These are phyloP conservation scores for Nothoprocta pentlandii DNA, from an alignment of 2,113 vertebrate genomes.

Conservation along the genomic window DNA sequence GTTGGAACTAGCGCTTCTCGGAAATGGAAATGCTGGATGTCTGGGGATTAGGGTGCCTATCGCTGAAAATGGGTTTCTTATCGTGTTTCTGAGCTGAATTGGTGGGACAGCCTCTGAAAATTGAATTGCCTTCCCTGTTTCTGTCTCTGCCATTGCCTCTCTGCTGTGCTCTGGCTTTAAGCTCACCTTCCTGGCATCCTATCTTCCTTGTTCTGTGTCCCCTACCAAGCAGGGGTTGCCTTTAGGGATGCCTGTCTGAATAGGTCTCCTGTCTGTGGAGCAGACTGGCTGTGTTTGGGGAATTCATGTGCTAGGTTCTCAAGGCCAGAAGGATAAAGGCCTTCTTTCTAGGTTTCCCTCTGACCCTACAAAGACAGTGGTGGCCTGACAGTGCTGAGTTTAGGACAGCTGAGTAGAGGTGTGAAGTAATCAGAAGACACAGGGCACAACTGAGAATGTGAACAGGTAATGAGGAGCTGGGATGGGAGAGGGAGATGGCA, in stretches of 20 bases:
- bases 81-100: slow-evolving; percentile 60
- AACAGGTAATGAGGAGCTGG: neutral
- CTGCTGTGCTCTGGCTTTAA: neutral
- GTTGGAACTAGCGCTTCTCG: slow-evolving; percentile 19
- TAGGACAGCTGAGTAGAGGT: neutral
- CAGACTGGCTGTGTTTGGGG: neutral
- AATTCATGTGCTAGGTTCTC: neutral
- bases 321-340: neutral
- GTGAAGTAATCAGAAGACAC: neutral
- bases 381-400: neutral
- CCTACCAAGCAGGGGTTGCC: neutral
- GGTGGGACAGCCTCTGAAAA: slow-evolving; percentile 71
- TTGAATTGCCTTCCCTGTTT: slow-evolving; percentile 59
- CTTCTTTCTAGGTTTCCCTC: neutral
- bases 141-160: slow-evolving; percentile 8
- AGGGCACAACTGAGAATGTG: neutral
- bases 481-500: neutral
- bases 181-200: neutral
- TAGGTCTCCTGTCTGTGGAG: neutral
- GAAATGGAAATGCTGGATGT: slow-evolving; percentile 61
- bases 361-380: neutral
- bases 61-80: slow-evolving; percentile 77
- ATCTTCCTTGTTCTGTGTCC: neutral
- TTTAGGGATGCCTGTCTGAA: neutral
- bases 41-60: slow-evolving; percentile 72